Evolutionary conservation across 2,113 vertebrate genomes (phyloP), one percentile per base, ranked within the genome.

Genomic region (Columbina picui): DNA sequence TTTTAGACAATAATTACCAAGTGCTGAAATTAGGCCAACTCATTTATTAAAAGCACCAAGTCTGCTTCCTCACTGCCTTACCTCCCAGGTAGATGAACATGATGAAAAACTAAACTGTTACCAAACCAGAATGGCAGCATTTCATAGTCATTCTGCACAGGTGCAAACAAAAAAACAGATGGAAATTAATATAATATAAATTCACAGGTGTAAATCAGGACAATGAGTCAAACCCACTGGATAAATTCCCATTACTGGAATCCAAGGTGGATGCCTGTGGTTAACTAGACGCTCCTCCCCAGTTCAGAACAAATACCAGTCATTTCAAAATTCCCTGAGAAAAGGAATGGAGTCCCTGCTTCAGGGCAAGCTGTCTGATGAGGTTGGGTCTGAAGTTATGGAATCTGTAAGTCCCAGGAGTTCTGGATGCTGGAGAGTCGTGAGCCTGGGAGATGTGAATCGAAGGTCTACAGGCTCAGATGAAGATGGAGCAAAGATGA

Each of bases 71-170:
- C 32, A 55, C 16, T 89, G 84, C 65, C 20, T 96, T 94, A 45
- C 61, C 86, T 56, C 68, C 47, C n/a, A 60, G 84, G 76, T 60
- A 90, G 83, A 75, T 9, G 75, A 12, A 69, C 61, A 75, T 2
- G 1, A 87, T 93, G 81, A 87, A 82, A 94, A 94, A 64, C 36
- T 39, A 64, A 93, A 88, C 29, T 61, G 70, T 34, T 84, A 88
- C 93, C 87, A 75, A 94, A 91, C 94, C 59, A 88, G 93, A 96
- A 95, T 34, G 87, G 80, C 61, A 93, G 68, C 90, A 95, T 96
- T 94, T 94, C 82, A 70, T 10, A 92, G 77, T 27, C 47, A 71
- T 55, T 79, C 69, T 84, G 43, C 79, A 86, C 76, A 92, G 87
- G 56, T 86, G 85, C 76, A 95, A 96, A 94, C 83, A 95, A 88